Percentiles rank a stretch among this genome's conserved stretches.
phyloP scores from a whole-genome alignment of 2,113 vertebrate genomes.

The Talpa occidentalis region DNA sequence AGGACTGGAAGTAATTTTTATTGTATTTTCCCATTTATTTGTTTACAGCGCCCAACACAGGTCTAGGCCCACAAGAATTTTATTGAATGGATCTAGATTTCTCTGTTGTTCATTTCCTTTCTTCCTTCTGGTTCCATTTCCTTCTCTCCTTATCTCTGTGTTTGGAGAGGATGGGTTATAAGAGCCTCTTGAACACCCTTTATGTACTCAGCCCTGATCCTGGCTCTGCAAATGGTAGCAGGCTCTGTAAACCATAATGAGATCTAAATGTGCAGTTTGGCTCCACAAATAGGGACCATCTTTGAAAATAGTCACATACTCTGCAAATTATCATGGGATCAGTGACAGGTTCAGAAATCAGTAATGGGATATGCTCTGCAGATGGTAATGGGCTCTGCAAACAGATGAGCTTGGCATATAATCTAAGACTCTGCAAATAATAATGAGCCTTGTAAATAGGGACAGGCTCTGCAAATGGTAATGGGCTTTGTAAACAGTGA shows the following conservation, averaged over 20 bases:
- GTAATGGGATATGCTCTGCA: neutral
- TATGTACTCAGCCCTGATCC: neutral
- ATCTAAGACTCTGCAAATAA: constrained; percentile 41
- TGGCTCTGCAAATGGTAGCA: constrained; percentile 1
- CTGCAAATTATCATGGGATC: constrained; percentile 33
- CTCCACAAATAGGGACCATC: neutral
- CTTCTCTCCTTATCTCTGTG: neutral
- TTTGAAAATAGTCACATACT: constrained; percentile 26
- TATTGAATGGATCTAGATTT: neutral
- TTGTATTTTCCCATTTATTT: neutral
- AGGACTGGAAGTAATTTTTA: neutral
- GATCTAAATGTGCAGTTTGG: neutral
- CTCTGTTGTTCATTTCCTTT: neutral
- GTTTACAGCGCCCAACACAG: neutral
- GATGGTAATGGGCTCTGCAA: constrained; percentile 26
- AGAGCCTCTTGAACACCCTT: neutral
- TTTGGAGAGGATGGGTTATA: neutral
- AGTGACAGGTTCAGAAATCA: constrained; percentile 38
- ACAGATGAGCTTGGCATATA: constrained; percentile 1
- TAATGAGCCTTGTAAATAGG: neutral
- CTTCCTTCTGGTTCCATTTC: neutral
- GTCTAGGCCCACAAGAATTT: neutral
- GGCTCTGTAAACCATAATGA: neutral
- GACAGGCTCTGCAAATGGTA: neutral
- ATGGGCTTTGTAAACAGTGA: neutral